phyloP scores from a whole-genome alignment of 2,888 invertebrate genomes.

The Xiphydria camelus region DNA sequence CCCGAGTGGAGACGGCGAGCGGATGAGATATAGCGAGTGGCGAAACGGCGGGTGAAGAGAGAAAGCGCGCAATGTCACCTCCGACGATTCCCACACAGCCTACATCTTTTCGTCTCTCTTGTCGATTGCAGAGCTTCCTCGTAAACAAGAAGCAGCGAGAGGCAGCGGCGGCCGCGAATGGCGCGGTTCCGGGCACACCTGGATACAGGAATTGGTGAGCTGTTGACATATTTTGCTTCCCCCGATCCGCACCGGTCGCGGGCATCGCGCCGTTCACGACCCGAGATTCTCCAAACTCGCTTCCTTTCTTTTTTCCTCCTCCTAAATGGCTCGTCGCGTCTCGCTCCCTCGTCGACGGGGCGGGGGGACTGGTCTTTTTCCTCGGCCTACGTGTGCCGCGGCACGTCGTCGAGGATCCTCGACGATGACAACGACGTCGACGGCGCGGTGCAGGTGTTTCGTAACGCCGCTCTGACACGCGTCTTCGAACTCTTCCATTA shows the following conservation, averaged over 20 bases:
- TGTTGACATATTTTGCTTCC: slow-evolving; percentile 6
- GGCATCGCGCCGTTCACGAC: too few species aligned
- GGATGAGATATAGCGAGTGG: too few species aligned
- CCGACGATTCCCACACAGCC: too few species aligned
- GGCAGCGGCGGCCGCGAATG: slow-evolving; percentile 69
- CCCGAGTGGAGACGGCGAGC: too few species aligned
- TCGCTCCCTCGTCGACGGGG: too few species aligned
- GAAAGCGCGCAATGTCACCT: too few species aligned
- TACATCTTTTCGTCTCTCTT: not conserved
- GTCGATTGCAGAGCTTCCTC: slow-evolving; percentile 69
- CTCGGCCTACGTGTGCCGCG: slow-evolving; percentile 21
- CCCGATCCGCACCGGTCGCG: too few species aligned
- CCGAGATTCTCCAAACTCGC: too few species aligned
- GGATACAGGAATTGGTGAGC: slow-evolving; percentile 80
- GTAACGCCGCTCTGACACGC: not conserved
- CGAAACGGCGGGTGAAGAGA: too few species aligned
- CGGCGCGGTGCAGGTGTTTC: slow-evolving; percentile 1
- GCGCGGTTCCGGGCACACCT: slow-evolving; percentile 68
- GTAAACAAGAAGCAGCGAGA: slow-evolving; percentile 82
- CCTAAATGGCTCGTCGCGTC: too few species aligned
- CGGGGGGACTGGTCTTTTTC: slow-evolving; percentile 11
- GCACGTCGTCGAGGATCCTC: slow-evolving; percentile 7
- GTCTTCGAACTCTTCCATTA: too few species aligned
- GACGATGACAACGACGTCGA: slow-evolving; percentile 2
- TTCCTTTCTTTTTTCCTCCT: too few species aligned